Evolutionary conservation across 2,888 invertebrate species (phyloP).

Genomic region (Hydrotaea diabolus): DNA sequence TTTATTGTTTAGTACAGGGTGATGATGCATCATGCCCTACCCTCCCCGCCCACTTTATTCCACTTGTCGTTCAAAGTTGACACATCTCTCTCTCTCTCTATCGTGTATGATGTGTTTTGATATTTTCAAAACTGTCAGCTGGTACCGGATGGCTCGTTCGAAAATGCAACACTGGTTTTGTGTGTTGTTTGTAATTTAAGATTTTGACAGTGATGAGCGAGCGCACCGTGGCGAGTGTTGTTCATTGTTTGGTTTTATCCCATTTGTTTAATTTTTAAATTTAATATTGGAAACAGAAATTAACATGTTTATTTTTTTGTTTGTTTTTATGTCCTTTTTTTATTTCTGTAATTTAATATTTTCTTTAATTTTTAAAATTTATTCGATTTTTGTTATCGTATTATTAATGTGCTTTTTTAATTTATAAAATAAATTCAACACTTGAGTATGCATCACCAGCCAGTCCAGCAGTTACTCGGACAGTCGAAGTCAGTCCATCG

Average conservation of each 20-base stretch:
- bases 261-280: background rate
- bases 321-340: background rate
- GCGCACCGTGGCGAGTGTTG: background rate
- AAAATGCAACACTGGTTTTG: constrained; percentile 31
- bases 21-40: background rate
- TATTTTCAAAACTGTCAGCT: background rate
- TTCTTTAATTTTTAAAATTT: too few relatives aligned
- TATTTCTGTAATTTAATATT: background rate
- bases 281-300: background rate
- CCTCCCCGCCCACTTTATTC: background rate
- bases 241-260: background rate
- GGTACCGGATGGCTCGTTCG: background rate
- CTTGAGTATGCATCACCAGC: background rate
- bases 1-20: background rate
- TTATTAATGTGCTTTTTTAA: background rate
- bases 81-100: background rate
- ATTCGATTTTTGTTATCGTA: background rate
- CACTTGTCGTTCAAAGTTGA: constrained; percentile 6
- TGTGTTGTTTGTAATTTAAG: background rate
- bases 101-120: too few relatives aligned
- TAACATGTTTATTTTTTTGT: constrained; percentile 8
- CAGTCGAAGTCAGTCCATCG: background rate
- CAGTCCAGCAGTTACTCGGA: too few relatives aligned
- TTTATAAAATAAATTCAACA: constrained; percentile 1
- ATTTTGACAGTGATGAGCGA: constrained; percentile 11